Conservation (phyloP, 92 coral and sea anemone genomes). For the Heteractis magnifica region DNA sequence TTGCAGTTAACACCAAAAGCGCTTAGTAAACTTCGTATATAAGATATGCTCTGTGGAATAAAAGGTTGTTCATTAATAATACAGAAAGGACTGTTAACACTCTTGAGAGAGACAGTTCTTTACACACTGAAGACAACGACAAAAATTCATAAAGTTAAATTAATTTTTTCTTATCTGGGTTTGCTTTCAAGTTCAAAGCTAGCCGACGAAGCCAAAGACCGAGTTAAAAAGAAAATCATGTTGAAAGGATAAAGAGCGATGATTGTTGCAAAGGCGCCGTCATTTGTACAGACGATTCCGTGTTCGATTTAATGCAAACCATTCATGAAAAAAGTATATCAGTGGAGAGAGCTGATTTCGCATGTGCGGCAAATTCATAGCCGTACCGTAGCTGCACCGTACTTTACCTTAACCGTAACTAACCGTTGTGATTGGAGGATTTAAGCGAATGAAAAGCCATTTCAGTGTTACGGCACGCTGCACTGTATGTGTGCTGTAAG, state of each 20-base stretch:
- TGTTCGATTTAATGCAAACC: neutral
- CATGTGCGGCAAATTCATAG: too few relatives aligned
- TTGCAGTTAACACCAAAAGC: neutral
- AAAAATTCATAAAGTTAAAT: slow-evolving; percentile 26
- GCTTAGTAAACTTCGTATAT: too few relatives aligned
- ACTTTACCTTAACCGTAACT: too few relatives aligned
- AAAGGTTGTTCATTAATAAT: neutral
- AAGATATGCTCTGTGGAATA: neutral
- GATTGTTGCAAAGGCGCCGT: neutral
- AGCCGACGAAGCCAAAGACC: slow-evolving; percentile 14
- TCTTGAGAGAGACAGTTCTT: too few relatives aligned
- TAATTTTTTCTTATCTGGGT: slow-evolving; percentile 28
- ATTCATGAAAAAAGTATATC: neutral
- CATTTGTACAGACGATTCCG: neutral
- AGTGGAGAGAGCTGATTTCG: too few relatives aligned
- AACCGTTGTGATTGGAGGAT: too few relatives aligned
- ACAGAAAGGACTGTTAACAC: too few relatives aligned
- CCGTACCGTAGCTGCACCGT: too few relatives aligned
- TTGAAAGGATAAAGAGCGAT: slow-evolving; percentile 5
- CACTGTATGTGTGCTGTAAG: too few relatives aligned
- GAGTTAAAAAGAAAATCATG: neutral
- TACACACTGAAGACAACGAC: neutral
- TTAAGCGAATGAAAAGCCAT: too few relatives aligned
- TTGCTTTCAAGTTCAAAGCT: slow-evolving; percentile 46
- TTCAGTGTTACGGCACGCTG: too few relatives aligned